Base-by-base conservation (phyloP, 2,113 vertebrate genomes). In the Engraulis encrasicolus region DNA sequence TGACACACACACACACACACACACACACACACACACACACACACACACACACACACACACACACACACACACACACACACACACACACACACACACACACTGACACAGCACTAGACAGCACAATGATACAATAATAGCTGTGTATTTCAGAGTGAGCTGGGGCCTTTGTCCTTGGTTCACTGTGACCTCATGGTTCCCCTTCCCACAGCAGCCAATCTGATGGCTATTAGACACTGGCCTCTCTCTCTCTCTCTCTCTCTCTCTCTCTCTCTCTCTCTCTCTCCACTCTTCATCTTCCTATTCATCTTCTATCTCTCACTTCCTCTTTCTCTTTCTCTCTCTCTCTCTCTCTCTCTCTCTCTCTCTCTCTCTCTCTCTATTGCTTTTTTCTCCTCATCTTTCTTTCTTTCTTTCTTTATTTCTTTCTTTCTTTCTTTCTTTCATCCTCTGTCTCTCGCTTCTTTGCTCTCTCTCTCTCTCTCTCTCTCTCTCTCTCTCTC, bases 101-200 rank as follows among this genome's bases (percentile, higher is more conserved):
- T 1, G 15, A 52, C 50, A 52, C 50, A 0, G 2, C 2, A 52
- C 4, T 52, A 4, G 50, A 15, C 12, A 14, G 50, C 50, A 18
- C 18, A n/a, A n/a, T 6, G 50, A 14, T 52, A 52, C 19, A 18
- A 18, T 52, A 52, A 52, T 52, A 52, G 50, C 50, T 52, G 6
- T 7, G 50, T 18, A 17, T 52, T 18, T 17, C 19, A 18, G 15
- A 14, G 17, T 12, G 14, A 52, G 50, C 50, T 52, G 17, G 14
- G 19, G 50, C 18, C 61, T 15, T 37, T 36, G 79, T 52, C 50
- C 50, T 52, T 52, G 14, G 19, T 52, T 52, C 40, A 45, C 40
- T 45, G 40, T 45, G 40, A 87, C 74, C 81, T 81, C 81, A 45
- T 87, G 81, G 82, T 80, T 81, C 85, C n/a, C 86, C 87, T 49